Evolutionary conservation across 2,888 invertebrate genomes (phyloP).

Genomic region (Emmelina monodactyla): DNA sequence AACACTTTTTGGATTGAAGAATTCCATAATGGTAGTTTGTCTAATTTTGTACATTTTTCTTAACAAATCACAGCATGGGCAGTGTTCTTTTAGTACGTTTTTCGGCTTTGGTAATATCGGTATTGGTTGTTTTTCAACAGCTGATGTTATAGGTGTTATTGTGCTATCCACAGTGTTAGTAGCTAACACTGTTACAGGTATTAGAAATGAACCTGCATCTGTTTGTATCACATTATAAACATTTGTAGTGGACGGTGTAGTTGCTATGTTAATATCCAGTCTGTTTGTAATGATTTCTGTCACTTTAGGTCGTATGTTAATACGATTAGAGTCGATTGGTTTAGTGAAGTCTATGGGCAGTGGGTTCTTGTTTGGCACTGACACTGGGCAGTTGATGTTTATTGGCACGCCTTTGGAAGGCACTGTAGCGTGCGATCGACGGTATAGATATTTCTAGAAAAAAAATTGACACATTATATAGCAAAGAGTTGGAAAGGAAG

Average conservation of each 20-base stretch:
- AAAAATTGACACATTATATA: conserved; percentile 1
- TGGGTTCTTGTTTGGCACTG: conserved; percentile 22
- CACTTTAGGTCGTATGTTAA: too few species aligned
- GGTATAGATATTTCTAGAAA: conserved; percentile 19
- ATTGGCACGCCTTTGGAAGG: conserved; percentile 29
- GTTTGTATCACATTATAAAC: conserved; percentile 30
- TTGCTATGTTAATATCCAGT: neutral
- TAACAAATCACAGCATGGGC: conserved; percentile 36
- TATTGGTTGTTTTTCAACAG: conserved; percentile 4
- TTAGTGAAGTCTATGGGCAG: conserved; percentile 35
- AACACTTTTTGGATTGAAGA: conserved; percentile 23
- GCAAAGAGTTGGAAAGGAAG: neutral
- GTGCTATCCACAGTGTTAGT: conserved; percentile 22
- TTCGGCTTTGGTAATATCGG: conserved; percentile 2
- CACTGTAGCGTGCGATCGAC: conserved; percentile 14
- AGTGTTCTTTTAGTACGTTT: too few species aligned
- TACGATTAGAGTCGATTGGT: conserved; percentile 16
- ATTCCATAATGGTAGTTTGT: conserved; percentile 39
- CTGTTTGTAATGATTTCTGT: neutral
- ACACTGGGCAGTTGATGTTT: conserved; percentile 15
- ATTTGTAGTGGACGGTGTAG: conserved; percentile 10
- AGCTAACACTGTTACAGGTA: conserved; percentile 22
- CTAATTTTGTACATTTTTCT: conserved; percentile 28
- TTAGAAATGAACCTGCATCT: conserved; percentile 22
- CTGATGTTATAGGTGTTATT: conserved; percentile 18